Conservation (phyloP, 23 tunicate genomes). For the Diplosoma virens region DNA sequence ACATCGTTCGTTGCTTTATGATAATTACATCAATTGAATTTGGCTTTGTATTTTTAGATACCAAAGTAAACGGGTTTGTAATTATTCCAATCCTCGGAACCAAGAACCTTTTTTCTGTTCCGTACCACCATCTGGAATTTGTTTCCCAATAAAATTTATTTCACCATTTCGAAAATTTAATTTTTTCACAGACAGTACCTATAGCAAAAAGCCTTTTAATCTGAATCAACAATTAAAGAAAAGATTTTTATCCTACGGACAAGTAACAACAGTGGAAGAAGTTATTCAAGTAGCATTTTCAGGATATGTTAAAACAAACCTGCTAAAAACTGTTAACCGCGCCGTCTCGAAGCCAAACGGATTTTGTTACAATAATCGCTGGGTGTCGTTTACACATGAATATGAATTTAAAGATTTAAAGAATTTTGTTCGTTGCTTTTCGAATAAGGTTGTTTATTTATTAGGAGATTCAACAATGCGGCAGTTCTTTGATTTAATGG, state of each 20-base stretch:
- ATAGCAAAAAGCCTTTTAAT: not conserved
- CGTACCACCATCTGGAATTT: conserved; percentile 40
- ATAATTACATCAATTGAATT: too few relatives aligned
- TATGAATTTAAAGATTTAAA: not conserved
- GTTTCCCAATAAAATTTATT: conserved; percentile 12
- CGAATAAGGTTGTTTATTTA: conserved; percentile 21
- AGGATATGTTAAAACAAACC: not conserved
- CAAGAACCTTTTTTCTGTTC: conserved; percentile 31
- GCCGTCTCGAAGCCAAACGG: conserved; percentile 17
- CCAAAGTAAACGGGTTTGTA: conserved; percentile 2
- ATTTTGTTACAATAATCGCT: conserved; percentile 9
- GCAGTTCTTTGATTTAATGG: not conserved
- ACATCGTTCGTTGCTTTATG: not conserved
- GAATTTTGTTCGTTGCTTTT: not conserved
- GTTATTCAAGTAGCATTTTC: not conserved
- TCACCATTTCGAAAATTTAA: not conserved
- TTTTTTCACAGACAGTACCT: not conserved
- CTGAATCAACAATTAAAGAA: not conserved
- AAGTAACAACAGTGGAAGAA: not conserved
- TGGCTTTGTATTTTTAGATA: too few relatives aligned
- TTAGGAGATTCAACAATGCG: conserved; percentile 51
- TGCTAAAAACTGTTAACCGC: not conserved
- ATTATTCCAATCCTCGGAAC: conserved; percentile 38
- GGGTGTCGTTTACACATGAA: conserved; percentile 16
- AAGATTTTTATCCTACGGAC: not conserved